Conservation (phyloP, 2,797 vertebrate genomes). For the Otolemur crassicaudatus region DNA sequence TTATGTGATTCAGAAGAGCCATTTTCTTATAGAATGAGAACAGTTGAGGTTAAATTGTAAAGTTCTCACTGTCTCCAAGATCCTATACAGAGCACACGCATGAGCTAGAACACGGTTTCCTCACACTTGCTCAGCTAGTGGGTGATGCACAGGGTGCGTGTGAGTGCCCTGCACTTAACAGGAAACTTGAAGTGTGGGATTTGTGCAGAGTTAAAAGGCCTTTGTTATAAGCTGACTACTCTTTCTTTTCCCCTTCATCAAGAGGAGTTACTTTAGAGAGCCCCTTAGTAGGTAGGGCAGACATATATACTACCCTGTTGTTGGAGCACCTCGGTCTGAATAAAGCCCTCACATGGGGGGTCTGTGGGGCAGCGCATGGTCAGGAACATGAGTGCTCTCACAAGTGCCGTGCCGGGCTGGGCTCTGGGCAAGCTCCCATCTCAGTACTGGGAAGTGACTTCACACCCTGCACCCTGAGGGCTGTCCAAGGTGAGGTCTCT, state of each 20-base stretch:
- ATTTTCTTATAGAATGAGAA: not conserved
- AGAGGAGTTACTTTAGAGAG: not conserved
- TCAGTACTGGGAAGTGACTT: no score
- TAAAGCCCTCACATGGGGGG: rapidly evolving
- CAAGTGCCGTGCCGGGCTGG: no score
- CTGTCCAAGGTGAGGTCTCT: no score
- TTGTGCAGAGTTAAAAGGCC: not conserved
- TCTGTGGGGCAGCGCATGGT: rapidly evolving
- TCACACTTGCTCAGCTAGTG: not conserved
- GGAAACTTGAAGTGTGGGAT: not conserved
- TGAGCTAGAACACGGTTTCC: not conserved
- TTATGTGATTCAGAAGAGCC: not conserved
- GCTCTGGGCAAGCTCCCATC: rapidly evolving
- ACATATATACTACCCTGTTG: not conserved
- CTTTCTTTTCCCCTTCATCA: not conserved
- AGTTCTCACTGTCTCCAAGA: not conserved
- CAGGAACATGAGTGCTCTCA: rapidly evolving
- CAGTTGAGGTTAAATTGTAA: no score
- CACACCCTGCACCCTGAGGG: no score
- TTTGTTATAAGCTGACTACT: not conserved
- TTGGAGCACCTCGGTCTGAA: not conserved
- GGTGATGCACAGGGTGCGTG: not conserved
- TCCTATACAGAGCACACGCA: not conserved
- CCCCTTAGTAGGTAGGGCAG: not conserved
- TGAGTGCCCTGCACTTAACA: not conserved